Percentiles rank a stretch among this genome's conserved stretches.
phyloP scores from a whole-genome alignment of 2,888 invertebrate genomes.

The Acanthoscelides obtectus region DNA sequence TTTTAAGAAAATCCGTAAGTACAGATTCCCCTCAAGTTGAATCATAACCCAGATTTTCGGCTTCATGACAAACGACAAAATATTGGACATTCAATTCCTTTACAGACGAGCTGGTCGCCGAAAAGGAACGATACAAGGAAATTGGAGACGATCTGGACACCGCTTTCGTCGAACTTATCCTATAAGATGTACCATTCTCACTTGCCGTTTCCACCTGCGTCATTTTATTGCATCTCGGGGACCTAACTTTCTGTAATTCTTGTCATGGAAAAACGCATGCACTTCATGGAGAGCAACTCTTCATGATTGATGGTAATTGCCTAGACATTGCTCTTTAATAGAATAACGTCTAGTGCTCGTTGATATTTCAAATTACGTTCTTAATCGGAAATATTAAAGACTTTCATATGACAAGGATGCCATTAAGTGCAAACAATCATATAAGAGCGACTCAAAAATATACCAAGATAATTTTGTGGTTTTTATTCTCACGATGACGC shows the following conservation, averaged over 20 bases:
- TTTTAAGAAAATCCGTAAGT: constrained; percentile 2
- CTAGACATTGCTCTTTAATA: neutral
- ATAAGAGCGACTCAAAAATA: neutral
- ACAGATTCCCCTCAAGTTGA: neutral
- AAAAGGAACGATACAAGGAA: constrained; percentile 99
- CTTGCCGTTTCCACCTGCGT: neutral
- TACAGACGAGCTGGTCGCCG: constrained; percentile 90
- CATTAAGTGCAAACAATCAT: neutral
- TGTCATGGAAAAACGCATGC: neutral
- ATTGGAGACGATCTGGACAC: constrained; percentile 99
- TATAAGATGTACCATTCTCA: constrained; percentile 39
- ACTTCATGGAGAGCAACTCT: too few species aligned
- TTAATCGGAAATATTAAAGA: neutral
- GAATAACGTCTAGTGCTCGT: neutral
- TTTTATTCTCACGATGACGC: neutral
- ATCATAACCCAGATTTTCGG: constrained; percentile 20
- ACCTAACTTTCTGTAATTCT: neutral
- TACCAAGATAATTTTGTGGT: neutral
- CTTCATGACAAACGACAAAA: neutral
- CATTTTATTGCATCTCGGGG: neutral
- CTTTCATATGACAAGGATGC: neutral
- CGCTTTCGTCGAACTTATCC: constrained; percentile 93
- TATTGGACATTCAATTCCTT: constrained; percentile 25
- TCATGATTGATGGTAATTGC: too few species aligned
- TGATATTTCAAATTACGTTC: neutral